These are phyloP conservation scores for Laticauda colubrina DNA, from an alignment of 2,113 vertebrate genomes.

Conservation along the genomic window DNA sequence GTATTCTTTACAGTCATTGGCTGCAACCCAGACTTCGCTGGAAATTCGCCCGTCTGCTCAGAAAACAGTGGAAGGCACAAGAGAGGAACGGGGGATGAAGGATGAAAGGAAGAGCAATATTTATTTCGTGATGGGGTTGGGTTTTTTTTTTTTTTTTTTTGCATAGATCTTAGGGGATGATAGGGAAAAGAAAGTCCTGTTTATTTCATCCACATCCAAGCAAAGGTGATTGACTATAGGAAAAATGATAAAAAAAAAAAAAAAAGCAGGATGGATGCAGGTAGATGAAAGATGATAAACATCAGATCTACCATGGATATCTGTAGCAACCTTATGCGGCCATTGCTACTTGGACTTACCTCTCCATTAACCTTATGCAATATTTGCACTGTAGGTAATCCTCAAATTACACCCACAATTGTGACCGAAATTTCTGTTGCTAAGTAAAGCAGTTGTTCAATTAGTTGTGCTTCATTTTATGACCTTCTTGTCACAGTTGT, in stretches of 20 bases:
- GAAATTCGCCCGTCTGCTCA: not conserved
- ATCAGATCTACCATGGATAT: not conserved
- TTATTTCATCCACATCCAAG: not conserved
- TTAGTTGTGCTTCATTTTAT: no score
- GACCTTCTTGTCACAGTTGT: no score
- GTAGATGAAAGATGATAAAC: not conserved
- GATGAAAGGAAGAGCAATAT: not conserved
- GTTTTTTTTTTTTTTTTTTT: not conserved
- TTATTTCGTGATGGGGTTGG: not conserved
- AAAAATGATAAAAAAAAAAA: not conserved
- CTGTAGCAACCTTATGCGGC: not conserved
- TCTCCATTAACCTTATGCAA: no score
- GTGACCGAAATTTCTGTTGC: no score
- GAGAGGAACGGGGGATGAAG: not conserved
- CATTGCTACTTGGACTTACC: not conserved
- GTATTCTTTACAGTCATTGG: not conserved
- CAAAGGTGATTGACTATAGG: not conserved
- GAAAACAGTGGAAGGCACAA: not conserved
- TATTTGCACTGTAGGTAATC: no score
- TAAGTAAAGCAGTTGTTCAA: no score
- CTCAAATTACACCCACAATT: no score
- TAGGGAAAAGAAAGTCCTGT: not conserved
- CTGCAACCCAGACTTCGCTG: not conserved
- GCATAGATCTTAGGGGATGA: not conserved
- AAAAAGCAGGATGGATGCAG: not conserved